Evolutionary conservation across 2,797 vertebrate species (phyloP), one percentile per base, ranked within the genome.

Genomic region (Microcaecilia unicolor): DNA sequence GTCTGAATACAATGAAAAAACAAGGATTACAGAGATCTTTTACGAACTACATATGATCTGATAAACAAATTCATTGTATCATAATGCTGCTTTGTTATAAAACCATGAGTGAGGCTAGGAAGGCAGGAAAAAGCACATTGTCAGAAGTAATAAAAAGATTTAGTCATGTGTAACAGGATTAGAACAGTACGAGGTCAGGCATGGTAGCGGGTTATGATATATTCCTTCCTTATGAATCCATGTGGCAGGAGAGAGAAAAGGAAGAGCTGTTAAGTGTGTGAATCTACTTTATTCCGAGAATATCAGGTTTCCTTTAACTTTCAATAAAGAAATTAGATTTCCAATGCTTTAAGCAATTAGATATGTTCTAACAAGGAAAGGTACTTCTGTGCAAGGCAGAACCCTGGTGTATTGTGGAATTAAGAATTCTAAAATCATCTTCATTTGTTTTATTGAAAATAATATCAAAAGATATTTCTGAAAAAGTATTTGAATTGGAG

Each of bases 141-240:
- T 70, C 55, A 66, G 34, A 50, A 55, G 51, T 39, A 55, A 44
- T 64, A 63, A 55, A 58, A 43, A 54, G 45, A 66, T 48, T 65
- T 62, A 64, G 35, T 21, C 27, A 39, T 12, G 4, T 15, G 8
- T 59, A 63, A 49, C 48, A 67, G 62, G 42, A 53, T n/a, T 51
- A 49, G 47, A 62, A 49, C 43, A 30, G 4, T 59, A 51, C 61
- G 36, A 64, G 57, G 25, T 46, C 37, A 53, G 35, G 26, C 31
- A 31, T 18, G 25, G 15, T 18, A 39, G 31, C 32, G 10, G 41
- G 61, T 62, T 68, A 51, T 48, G 52, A 50, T 28, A 32, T 11
- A 39, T 14, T 37, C 35, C 37, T 64, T 44, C 28, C 31, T 23
- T 22, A 9, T 50, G n/a, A 51, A 58, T 17, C 22, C 41, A 38